Base-by-base conservation (phyloP, 2,888 invertebrate species). In the Plebejus anna region DNA sequence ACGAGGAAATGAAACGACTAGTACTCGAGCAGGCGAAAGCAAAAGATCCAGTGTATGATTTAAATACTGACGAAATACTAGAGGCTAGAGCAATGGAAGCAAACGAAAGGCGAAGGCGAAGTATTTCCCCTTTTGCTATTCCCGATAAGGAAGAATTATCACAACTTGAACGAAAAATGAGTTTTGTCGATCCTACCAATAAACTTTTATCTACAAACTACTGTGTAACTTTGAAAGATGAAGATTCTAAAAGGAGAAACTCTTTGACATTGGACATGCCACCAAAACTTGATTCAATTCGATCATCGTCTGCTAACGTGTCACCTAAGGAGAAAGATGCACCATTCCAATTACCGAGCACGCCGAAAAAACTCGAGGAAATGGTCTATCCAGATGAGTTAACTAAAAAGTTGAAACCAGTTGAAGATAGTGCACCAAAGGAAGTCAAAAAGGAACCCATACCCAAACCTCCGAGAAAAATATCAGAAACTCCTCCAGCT, bases 91-190 rank as follows among this genome's bases (percentile, higher is more conserved):
- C 87, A 16, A 83, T 87, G 78, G 94, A 90, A 76, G 93, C 90
- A 36, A 88, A 85, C 81, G 94, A 94, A 82, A 88, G 94, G 81
- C 87, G 94, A 79, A 87, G 94, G 22, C 87, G 94, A 80, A 94
- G 94, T 87, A 92, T 94, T 83, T 94, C 94, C 71, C 94, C 94
- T 7, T 94, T 94, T 83, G 94, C 94, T 22, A 66, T 94, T 79
- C 91, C 88, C 75, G 92, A 81, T 13, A 91, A 90, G 83, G 92
- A 92, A 76, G 93, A 91, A 81, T 75, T 84, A 22, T 80, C 77
- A 76, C 82, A 81, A 77, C 83, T 94, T 61, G 86, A 90, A 83
- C 87, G 94, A 32, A 94, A 92, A 84, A 91, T 93, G 76, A 94
- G 94, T 81, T 94, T 94, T 79, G 89, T 91, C 57, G 93, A 94